phyloP scores from a whole-genome alignment of 2,113 vertebrate genomes.

The Clarias magur region DNA sequence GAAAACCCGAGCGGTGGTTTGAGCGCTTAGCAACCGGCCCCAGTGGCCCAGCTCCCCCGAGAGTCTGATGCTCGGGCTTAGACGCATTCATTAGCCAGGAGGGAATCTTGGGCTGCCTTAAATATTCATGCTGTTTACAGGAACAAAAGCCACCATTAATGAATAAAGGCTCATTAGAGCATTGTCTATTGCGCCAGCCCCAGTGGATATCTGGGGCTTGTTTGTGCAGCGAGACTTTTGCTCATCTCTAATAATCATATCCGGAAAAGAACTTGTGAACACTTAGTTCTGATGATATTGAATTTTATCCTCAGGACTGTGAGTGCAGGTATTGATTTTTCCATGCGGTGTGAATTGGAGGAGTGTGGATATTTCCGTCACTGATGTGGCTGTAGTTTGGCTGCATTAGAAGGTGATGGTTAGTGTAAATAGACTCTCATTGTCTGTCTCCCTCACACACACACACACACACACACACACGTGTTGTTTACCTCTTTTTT shows the following conservation, averaged over 20 bases:
- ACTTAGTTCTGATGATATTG: slow-evolving; percentile 25
- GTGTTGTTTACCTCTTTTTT: slow-evolving; percentile 37
- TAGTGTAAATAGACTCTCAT: slow-evolving; percentile 27
- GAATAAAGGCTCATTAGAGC: slow-evolving; percentile 50
- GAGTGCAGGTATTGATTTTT: slow-evolving; percentile 36
- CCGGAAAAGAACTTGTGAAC: slow-evolving; percentile 17
- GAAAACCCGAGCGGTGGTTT: slow-evolving; percentile 39
- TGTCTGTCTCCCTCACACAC: slow-evolving; percentile 1
- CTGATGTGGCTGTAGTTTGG: slow-evolving; percentile 13
- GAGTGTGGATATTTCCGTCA: slow-evolving; percentile 25
- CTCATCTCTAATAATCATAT: slow-evolving; percentile 31
- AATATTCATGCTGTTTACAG: slow-evolving; percentile 60
- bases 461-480: slow-evolving; percentile 29
- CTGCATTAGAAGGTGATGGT: slow-evolving; percentile 24
- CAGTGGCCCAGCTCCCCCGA: slow-evolving; percentile 48
- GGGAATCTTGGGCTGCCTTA: slow-evolving; percentile 56
- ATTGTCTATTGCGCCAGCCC: slow-evolving; percentile 41
- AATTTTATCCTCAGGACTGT: slow-evolving; percentile 13
- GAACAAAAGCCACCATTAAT: slow-evolving; percentile 59
- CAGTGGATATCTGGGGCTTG: slow-evolving; percentile 7
- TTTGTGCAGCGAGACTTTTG: slow-evolving; percentile 6
- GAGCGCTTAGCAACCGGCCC: slow-evolving; percentile 56
- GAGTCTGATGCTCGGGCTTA: slow-evolving; percentile 44
- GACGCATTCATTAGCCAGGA: slow-evolving; percentile 56
- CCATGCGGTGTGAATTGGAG: slow-evolving; percentile 20